Evolutionary conservation across 64 coral and sea anemone genomes (phyloP).

Genomic region (Stylophora pistillata): DNA sequence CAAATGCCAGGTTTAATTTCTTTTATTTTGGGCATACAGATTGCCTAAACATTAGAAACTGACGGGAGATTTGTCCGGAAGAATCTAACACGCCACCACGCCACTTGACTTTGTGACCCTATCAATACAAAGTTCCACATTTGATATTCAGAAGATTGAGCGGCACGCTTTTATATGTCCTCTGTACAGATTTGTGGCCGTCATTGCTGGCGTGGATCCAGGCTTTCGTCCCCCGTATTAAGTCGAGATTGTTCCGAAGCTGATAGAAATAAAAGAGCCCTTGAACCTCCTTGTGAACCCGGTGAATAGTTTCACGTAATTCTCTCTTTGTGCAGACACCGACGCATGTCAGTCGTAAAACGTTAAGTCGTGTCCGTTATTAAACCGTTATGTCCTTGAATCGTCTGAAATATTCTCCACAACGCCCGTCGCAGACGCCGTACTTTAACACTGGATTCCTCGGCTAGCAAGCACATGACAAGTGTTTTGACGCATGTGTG

Average conservation of each 20-base stretch:
- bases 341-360: slow-evolving; percentile 20
- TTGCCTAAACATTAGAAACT: not conserved
- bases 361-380: not conserved
- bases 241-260: slow-evolving; percentile 36
- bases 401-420: slow-evolving; percentile 15
- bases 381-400: not conserved
- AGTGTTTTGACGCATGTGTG: slow-evolving; percentile 16
- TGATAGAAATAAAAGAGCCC: slow-evolving; percentile 17
- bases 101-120: slow-evolving; percentile 21
- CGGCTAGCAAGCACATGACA: slow-evolving; percentile 7
- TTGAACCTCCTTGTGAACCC: slow-evolving; percentile 25
- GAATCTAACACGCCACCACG: not conserved
- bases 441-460: slow-evolving; percentile 13
- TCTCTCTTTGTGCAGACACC: not conserved
- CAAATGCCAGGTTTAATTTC: slow-evolving; percentile 20
- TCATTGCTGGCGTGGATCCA: slow-evolving; percentile 1
- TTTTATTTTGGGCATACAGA: slow-evolving; percentile 51
- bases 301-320: slow-evolving; percentile 21
- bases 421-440: not conserved
- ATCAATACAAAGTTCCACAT: not conserved
- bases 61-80: slow-evolving; percentile 19
- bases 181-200: not conserved
- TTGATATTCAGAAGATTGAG: not conserved
- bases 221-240: not conserved
- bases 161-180: slow-evolving; percentile 15